Conservation (phyloP, 2,888 invertebrate genomes). For the Thymelicus sylvestris region DNA sequence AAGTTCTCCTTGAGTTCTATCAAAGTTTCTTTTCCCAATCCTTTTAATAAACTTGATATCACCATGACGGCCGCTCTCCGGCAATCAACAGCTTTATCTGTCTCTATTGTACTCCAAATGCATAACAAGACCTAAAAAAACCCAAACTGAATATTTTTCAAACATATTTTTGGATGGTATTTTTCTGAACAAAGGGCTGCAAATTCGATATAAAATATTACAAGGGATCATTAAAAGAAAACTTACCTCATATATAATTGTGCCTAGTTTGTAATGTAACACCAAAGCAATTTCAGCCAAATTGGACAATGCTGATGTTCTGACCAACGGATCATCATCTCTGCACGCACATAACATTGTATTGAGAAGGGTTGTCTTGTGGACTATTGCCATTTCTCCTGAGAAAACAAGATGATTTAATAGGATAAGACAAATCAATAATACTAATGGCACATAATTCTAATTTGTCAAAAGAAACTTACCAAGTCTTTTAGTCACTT, state of each 20-base stretch:
- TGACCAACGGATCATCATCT: slow-evolving; percentile 89
- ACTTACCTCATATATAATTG: slow-evolving; percentile 89
- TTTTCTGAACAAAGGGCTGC: too few relatives aligned
- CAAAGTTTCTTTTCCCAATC: slow-evolving; percentile 89
- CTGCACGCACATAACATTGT: slow-evolving; percentile 88
- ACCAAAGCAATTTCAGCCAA: slow-evolving; percentile 92
- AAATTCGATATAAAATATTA: too few relatives aligned
- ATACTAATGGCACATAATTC: slow-evolving; percentile 3
- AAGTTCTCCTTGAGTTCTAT: slow-evolving; percentile 87
- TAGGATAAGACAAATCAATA: too few relatives aligned
- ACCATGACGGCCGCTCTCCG: slow-evolving; percentile 92
- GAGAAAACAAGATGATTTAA: slow-evolving; percentile 45
- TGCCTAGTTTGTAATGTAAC: slow-evolving; percentile 89
- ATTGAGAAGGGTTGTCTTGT: slow-evolving; percentile 88
- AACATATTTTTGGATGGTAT: too few relatives aligned
- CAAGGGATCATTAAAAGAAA: background rate
- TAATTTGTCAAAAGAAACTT: slow-evolving; percentile 48
- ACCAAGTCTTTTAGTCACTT: slow-evolving; percentile 89
- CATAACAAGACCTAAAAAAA: slow-evolving; percentile 88
- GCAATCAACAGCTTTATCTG: slow-evolving; percentile 89
- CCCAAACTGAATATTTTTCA: slow-evolving; percentile 9
- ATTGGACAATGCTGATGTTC: slow-evolving; percentile 93
- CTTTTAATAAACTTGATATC: slow-evolving; percentile 89
- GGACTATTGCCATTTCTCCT: slow-evolving; percentile 89
- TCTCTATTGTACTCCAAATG: slow-evolving; percentile 87